Percentiles rank a stretch among this genome's conserved stretches.
Conservation (phyloP, 2,888 invertebrate species). For the Scaptomyza caliginosa region DNA sequence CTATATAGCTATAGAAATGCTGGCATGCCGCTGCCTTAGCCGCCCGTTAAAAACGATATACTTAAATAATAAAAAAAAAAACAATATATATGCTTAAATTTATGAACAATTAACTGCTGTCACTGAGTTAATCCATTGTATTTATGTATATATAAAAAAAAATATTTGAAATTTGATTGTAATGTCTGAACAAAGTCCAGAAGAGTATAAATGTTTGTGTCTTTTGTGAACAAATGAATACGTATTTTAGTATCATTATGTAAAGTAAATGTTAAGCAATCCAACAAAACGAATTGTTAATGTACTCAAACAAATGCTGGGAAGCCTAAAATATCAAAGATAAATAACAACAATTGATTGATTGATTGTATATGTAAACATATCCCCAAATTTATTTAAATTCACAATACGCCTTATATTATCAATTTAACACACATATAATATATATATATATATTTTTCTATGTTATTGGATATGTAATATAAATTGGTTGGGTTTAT, state of each 20-base stretch:
- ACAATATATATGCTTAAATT: conserved; percentile 14
- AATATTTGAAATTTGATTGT: conserved; percentile 13
- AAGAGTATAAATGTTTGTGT: conserved; percentile 12
- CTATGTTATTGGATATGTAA: conserved; percentile 24
- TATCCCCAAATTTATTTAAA: conserved; percentile 38
- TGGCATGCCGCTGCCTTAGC: conserved; percentile 56
- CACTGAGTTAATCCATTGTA: conserved; percentile 43
- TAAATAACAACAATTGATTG: conserved; percentile 19
- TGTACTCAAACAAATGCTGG: conserved; percentile 63
- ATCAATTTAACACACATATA: conserved; percentile 13
- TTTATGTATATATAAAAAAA: conserved; percentile 40
- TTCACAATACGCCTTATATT: conserved; percentile 14
- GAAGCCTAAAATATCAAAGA: conserved; percentile 18
- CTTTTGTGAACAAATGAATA: conserved; percentile 22
- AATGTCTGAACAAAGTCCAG: conserved; percentile 44
- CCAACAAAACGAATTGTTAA: conserved; percentile 34
- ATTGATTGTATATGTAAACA: conserved; percentile 29
- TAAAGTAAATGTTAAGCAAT: conserved; percentile 59
- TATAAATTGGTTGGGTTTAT: conserved; percentile 47
- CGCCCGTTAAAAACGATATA: conserved; percentile 49
- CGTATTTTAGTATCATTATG: conserved; percentile 36
- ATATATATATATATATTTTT: conserved; percentile 17
- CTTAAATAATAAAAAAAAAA: conserved; percentile 25
- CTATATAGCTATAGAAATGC: conserved; percentile 53
- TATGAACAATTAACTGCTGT: conserved; percentile 11